A percentile compares a stretch with the other conserved stretches of the same genome.
Evolutionary conservation across 2,888 invertebrate genomes (phyloP).

Genomic region (Galerucella pusilla): DNA sequence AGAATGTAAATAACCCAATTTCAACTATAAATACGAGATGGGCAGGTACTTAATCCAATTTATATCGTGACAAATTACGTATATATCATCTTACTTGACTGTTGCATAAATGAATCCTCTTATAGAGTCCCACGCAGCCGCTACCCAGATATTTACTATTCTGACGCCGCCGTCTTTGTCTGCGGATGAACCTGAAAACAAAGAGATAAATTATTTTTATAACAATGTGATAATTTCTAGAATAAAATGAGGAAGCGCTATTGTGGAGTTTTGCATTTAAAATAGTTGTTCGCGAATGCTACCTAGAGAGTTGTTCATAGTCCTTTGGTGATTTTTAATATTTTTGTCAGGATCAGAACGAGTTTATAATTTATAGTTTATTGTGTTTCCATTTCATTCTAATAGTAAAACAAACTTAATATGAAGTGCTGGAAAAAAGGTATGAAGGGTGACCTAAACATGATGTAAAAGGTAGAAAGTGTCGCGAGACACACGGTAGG

Average conservation of each 20-base stretch:
- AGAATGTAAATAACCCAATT: conserved; percentile 32
- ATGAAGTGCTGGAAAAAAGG: too few relatives aligned
- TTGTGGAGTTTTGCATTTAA: neutral
- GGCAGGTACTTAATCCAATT: conserved; percentile 32
- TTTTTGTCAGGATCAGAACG: neutral
- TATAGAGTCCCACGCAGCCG: conserved; percentile 79
- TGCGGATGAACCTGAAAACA: conserved; percentile 53
- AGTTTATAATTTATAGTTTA: neutral
- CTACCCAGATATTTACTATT: conserved; percentile 53
- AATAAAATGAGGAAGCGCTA: neutral
- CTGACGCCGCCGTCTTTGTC: conserved; percentile 57
- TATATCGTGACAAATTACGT: conserved; percentile 32
- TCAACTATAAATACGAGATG: neutral
- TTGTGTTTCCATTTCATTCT: neutral
- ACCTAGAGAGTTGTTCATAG: neutral
- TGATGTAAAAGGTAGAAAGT: too few relatives aligned
- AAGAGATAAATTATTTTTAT: conserved; percentile 8
- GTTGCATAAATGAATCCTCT: conserved; percentile 84
- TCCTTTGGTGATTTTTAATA: neutral
- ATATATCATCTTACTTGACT: conserved; percentile 71
- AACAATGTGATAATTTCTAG: neutral
- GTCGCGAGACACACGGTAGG: too few relatives aligned
- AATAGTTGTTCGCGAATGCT: neutral
- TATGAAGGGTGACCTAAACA: too few relatives aligned
- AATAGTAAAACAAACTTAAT: too few relatives aligned